A percentile compares a stretch with the other conserved stretches of the same genome.
These are phyloP conservation scores for Oceanites oceanicus DNA, from an alignment of 2,113 vertebrate genomes.

Conservation along the genomic window DNA sequence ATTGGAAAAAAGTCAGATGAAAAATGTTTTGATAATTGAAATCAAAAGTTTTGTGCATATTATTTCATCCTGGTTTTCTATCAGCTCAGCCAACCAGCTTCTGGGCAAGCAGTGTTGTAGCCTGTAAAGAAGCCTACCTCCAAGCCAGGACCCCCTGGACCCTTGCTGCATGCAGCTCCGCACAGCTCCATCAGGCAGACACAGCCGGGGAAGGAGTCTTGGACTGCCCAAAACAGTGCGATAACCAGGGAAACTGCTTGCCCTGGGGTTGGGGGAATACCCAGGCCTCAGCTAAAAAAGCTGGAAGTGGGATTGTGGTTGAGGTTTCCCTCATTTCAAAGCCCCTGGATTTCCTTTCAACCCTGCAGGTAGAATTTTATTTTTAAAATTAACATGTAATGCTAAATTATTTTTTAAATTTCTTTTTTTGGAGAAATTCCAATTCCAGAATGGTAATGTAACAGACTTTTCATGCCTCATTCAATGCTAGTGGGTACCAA, in stretches of 20 bases:
- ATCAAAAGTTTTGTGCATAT: not conserved
- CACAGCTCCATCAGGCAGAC: not conserved
- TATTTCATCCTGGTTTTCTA: not conserved
- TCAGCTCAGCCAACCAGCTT: not conserved
- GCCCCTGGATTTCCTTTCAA: not conserved
- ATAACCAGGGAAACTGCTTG: not conserved
- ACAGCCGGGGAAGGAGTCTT: not conserved
- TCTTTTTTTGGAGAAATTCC: not conserved
- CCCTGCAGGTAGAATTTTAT: not conserved
- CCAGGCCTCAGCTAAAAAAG: not conserved
- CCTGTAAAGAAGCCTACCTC: not conserved
- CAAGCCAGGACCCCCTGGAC: not conserved
- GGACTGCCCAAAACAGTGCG: not conserved
- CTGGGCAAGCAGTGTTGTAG: not conserved
- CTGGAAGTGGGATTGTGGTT: not conserved
- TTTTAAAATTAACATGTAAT: not conserved
- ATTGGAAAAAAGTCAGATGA: not conserved
- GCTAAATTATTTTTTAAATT: not conserved
- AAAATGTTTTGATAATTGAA: not conserved
- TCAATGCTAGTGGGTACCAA: not conserved
- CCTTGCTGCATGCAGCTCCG: not conserved
- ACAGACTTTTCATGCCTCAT: not conserved
- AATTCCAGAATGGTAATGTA: not conserved
- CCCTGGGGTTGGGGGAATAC: not conserved
- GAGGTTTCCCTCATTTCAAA: not conserved